These are phyloP conservation scores for Neoseiulus cucumeris DNA, from an alignment of 1,140 invertebrate species.

Conservation along the genomic window DNA sequence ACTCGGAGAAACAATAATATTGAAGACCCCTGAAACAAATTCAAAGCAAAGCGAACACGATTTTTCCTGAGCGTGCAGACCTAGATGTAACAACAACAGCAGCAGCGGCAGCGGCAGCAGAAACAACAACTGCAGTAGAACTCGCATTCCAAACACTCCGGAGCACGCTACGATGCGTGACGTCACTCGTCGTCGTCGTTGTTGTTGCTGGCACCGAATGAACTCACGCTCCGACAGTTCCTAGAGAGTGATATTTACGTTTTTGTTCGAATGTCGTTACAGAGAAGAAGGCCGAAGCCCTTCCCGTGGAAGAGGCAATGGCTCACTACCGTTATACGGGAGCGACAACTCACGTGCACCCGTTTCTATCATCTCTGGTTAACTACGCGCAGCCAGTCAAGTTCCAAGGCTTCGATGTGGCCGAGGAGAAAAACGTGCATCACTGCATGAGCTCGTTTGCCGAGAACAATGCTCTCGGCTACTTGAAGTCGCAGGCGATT, in stretches of 20 bases:
- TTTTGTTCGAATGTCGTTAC: not conserved
- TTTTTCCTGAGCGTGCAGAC: too few relatives aligned
- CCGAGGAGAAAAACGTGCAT: slow-evolving; percentile 85
- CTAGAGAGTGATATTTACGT: not conserved
- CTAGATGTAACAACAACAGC: too few relatives aligned
- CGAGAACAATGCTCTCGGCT: slow-evolving; percentile 81
- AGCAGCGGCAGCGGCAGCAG: too few relatives aligned
- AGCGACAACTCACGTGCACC: slow-evolving; percentile 96
- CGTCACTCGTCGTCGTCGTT: not conserved
- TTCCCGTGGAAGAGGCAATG: slow-evolving; percentile 39
- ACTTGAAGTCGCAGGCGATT: slow-evolving; percentile 81
- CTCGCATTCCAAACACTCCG: too few relatives aligned
- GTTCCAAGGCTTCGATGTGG: slow-evolving; percentile 90
- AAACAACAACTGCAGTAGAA: too few relatives aligned
- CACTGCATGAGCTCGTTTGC: slow-evolving; percentile 98
- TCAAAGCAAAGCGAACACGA: too few relatives aligned
- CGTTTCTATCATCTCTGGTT: slow-evolving; percentile 91
- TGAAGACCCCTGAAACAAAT: too few relatives aligned
- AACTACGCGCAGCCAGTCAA: slow-evolving; percentile 99
- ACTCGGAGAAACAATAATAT: too few relatives aligned
- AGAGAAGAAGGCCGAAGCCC: slow-evolving; percentile 23
- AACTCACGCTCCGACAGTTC: not conserved
- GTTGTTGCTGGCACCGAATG: not conserved
- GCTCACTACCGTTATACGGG: slow-evolving; percentile 61
- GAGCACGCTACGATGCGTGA: not conserved